Evolutionary conservation across 2,888 invertebrate species (phyloP), one percentile per base, ranked within the genome.

Genomic region (Dicyrtoma fusca): DNA sequence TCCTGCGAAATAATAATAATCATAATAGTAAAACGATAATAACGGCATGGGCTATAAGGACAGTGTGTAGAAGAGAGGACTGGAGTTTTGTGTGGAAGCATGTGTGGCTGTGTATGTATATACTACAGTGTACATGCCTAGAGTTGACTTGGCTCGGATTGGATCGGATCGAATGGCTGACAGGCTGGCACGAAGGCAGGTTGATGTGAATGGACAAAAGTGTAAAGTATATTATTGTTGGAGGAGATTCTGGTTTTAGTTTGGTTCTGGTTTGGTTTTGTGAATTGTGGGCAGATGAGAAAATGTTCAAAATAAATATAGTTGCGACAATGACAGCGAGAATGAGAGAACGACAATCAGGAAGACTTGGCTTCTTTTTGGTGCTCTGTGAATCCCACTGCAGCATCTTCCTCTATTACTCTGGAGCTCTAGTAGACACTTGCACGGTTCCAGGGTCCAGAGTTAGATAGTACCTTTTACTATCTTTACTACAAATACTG

Each of bases 221-320:
- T 25, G 57, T 25, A 57, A 57, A 34, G 34, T 34, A 34, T 34
- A 34, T 34, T 34, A 34, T 34, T 34, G 34, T 34, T 34, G 34
- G 34, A 34, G 3, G 34, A 34, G 34, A 34, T 34, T 34, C 34
- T 34, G 34, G n/a, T n/a, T n/a, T n/a, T 34, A 34, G 34, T 34
- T 34, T 34, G 34, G 34, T 34, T 8, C 34, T 34, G 34, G 34
- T 34, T 34, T 8, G 4, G 34, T 34, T 34, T n/a, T 34, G 34
- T 34, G 34, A 8, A 34, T 34, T 34, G 59, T n/a, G 26, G 26
- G 53, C 5, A 42, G 42, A 42, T n/a, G 8, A 5, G 42, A 61
- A 42, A 42, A 61, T 61, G 61, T 34, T 42, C n/a, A 34, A 14
- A 57, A 57, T 57, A 57, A 57, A 57, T 57, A 57, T 34, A 34